Conservation (phyloP, 2,113 vertebrate genomes). For the Chlamydotis undulata region DNA sequence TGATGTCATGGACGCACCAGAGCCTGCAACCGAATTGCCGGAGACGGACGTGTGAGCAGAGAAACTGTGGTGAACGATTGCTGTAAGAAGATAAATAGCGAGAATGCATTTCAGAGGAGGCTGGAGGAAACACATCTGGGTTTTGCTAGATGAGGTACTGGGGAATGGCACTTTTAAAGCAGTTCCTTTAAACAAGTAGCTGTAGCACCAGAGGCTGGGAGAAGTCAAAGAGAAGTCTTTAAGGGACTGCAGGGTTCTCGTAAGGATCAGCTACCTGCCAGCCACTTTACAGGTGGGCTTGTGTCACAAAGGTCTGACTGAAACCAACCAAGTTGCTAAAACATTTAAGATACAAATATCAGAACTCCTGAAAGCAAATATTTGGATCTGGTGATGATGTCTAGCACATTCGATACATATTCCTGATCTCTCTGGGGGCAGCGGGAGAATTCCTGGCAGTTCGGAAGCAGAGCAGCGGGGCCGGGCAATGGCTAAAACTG, state of each 20-base stretch:
- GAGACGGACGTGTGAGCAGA: background rate
- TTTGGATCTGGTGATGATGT: background rate
- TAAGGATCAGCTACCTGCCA: background rate
- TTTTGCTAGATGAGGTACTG: background rate
- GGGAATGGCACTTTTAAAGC: background rate
- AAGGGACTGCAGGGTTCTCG: background rate
- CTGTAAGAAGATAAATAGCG: background rate
- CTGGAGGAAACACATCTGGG: background rate
- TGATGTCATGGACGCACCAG: rapidly evolving
- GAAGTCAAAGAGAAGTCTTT: background rate
- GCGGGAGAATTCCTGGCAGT: background rate
- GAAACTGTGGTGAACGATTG: rapidly evolving
- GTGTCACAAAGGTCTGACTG: background rate
- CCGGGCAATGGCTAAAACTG: background rate
- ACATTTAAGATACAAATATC: background rate
- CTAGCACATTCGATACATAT: background rate
- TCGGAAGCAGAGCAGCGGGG: background rate
- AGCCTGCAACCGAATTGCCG: rapidly evolving
- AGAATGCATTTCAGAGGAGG: background rate
- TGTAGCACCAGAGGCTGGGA: background rate
- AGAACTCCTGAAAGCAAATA: background rate
- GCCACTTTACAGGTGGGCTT: background rate
- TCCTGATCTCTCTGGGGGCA: background rate
- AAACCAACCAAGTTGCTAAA: background rate
- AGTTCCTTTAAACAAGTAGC: background rate